phyloP scores from a whole-genome alignment of 2,113 vertebrate species.

The Cynocephalus volans region DNA sequence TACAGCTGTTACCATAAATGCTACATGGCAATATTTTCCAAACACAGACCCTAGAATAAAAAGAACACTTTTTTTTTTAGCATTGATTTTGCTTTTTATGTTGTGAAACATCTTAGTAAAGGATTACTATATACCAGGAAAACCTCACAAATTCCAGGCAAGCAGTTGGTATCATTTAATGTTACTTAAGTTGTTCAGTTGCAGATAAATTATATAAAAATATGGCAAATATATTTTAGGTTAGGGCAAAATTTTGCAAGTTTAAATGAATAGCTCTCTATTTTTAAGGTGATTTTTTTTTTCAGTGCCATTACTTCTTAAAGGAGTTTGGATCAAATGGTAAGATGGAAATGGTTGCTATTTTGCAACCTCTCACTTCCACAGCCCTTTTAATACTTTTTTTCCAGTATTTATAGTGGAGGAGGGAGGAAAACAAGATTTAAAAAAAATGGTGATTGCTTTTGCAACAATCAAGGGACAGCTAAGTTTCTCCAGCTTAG shows the following conservation, averaged over 20 bases:
- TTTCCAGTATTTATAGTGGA: constrained; percentile 59
- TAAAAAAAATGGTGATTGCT: constrained; percentile 73
- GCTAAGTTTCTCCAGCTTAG: constrained; percentile 72
- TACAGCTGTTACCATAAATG: constrained; percentile 92
- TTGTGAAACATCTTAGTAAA: constrained; percentile 85
- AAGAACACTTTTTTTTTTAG: constrained; percentile 85
- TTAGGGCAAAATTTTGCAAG: constrained; percentile 37
- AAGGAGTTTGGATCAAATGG: constrained; percentile 55
- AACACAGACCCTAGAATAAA: constrained; percentile 89
- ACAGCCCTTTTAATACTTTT: constrained; percentile 38
- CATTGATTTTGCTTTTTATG: constrained; percentile 86
- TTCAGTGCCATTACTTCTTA: constrained; percentile 2
- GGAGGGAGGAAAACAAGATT: constrained; percentile 70
- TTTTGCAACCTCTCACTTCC: constrained; percentile 31
- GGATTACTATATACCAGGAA: constrained; percentile 71
- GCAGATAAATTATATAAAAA: constrained; percentile 75
- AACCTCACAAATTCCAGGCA: constrained; percentile 79
- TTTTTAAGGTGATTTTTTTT: constrained; percentile 27
- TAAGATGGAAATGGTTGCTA: constrained; percentile 45
- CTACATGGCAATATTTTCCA: constrained; percentile 91
- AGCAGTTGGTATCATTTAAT: constrained; percentile 58
- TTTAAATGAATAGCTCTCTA: constrained; percentile 60
- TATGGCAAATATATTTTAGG: constrained; percentile 55
- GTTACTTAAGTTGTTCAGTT: constrained; percentile 71
- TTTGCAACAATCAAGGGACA: constrained; percentile 66